Conservation (phyloP, 2,113 vertebrate species). For the Apaloderma vittatum region DNA sequence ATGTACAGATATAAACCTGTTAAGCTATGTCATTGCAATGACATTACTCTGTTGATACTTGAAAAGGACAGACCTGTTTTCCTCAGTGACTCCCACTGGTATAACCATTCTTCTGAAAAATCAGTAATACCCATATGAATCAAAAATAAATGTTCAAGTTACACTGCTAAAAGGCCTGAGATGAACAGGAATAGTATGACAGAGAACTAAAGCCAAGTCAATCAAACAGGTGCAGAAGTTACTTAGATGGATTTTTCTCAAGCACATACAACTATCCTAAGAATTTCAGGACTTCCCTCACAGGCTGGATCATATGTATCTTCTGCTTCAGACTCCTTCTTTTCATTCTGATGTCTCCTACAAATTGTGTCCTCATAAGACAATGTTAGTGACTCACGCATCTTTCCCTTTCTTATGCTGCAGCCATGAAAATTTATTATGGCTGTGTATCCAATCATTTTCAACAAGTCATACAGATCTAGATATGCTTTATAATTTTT, state of each 20-base stretch:
- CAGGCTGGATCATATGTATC: neutral
- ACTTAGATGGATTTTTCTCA: neutral
- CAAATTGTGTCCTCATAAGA: neutral
- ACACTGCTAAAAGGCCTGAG: neutral
- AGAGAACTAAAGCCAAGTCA: neutral
- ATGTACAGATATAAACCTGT: neutral
- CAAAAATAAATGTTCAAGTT: neutral
- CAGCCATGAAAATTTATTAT: neutral
- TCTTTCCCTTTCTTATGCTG: neutral
- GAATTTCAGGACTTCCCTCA: neutral
- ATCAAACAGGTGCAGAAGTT: neutral
- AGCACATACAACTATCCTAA: neutral
- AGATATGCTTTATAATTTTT: neutral
- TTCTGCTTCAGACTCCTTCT: neutral
- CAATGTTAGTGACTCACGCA: neutral
- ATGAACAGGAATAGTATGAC: neutral
- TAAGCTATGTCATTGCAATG: neutral
- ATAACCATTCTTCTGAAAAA: neutral
- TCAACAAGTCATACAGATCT: neutral
- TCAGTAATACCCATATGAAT: neutral
- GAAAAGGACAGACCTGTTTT: neutral
- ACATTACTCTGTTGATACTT: neutral
- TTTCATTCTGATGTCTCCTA: neutral
- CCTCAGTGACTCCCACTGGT: neutral
- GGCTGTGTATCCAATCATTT: neutral